Conservation (phyloP, 2,888 invertebrate species). For the Netelia virgata region DNA sequence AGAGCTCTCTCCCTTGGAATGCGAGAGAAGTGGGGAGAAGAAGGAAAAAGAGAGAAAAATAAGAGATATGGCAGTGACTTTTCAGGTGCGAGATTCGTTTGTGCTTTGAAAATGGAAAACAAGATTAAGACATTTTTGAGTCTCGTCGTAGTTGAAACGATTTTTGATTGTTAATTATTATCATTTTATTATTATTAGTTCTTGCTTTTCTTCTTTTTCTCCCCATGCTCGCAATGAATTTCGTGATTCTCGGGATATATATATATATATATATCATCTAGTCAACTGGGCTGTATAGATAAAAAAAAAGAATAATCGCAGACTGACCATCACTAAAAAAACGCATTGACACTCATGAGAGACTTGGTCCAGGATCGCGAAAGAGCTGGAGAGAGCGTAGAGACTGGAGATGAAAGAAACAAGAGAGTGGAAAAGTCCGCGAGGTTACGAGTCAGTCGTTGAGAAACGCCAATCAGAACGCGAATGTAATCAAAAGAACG, state of each 20-base stretch:
- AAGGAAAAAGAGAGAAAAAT: neutral
- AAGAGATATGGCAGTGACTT: slow-evolving; percentile 5
- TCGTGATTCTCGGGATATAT: slow-evolving; percentile 48
- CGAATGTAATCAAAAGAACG: slow-evolving; percentile 89
- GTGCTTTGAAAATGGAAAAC: slow-evolving; percentile 43
- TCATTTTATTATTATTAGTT: slow-evolving; percentile 5
- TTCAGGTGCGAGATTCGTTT: slow-evolving; percentile 57
- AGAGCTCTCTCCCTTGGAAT: slow-evolving; percentile 40
- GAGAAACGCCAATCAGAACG: slow-evolving; percentile 93
- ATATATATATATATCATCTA: slow-evolving; percentile 51
- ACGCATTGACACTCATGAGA: slow-evolving; percentile 55
- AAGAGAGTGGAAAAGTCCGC: neutral
- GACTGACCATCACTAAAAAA: slow-evolving; percentile 56
- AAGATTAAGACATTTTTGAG: slow-evolving; percentile 45
- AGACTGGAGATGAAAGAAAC: neutral
- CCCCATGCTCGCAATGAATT: slow-evolving; percentile 48
- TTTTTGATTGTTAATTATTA: slow-evolving; percentile 26
- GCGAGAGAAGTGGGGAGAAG: slow-evolving; percentile 1
- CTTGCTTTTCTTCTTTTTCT: slow-evolving; percentile 29
- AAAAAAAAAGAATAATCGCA: slow-evolving; percentile 39
- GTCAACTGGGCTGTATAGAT: slow-evolving; percentile 56
- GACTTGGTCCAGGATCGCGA: slow-evolving; percentile 45
- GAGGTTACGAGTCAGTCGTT: slow-evolving; percentile 23
- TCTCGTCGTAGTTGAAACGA: slow-evolving; percentile 28
- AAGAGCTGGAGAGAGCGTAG: slow-evolving; percentile 22